Conservation (phyloP, 1,140 invertebrate genomes). For the Druon quercuslanigerum region DNA sequence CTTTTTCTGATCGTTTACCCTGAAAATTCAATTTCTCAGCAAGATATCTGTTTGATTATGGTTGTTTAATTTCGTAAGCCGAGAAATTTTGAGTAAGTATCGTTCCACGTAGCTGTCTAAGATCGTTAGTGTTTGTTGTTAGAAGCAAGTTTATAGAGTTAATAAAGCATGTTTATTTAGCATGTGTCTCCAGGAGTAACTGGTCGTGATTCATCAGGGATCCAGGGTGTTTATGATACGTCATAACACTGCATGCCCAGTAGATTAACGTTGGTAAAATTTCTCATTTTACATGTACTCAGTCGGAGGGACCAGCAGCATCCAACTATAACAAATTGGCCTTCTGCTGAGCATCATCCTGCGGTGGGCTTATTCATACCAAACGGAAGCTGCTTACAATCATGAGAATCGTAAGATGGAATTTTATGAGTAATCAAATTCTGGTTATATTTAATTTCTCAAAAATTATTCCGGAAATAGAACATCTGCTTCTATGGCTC, state of each 20-base stretch:
- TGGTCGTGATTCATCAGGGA: slow-evolving; percentile 59
- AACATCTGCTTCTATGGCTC: not conserved
- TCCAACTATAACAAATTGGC: slow-evolving; percentile 54
- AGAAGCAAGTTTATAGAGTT: slow-evolving; percentile 65
- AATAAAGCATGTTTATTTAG: slow-evolving; percentile 67
- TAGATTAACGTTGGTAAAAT: slow-evolving; percentile 63
- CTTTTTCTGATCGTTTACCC: no score
- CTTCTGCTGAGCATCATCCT: slow-evolving; percentile 61
- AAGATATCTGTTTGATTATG: not conserved
- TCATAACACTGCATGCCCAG: slow-evolving; percentile 67
- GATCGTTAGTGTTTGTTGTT: slow-evolving; percentile 59
- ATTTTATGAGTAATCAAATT: slow-evolving; percentile 6
- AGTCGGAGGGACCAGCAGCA: slow-evolving; percentile 48
- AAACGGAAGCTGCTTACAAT: slow-evolving; percentile 47
- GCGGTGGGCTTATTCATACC: slow-evolving; percentile 39
- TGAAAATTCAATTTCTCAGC: no score
- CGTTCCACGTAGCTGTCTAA: slow-evolving; percentile 17
- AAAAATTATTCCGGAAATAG: not conserved
- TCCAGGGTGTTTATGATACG: slow-evolving; percentile 60
- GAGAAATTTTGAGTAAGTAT: slow-evolving; percentile 22
- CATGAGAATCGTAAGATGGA: slow-evolving; percentile 39
- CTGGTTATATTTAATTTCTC: slow-evolving; percentile 9
- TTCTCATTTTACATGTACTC: slow-evolving; percentile 55
- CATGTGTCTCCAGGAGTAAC: slow-evolving; percentile 53
- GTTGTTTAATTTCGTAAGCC: not conserved